Evolutionary conservation across 2,888 invertebrate genomes (phyloP), one percentile per base, ranked within the genome.

Genomic region (Oscheius myriophilus): DNA sequence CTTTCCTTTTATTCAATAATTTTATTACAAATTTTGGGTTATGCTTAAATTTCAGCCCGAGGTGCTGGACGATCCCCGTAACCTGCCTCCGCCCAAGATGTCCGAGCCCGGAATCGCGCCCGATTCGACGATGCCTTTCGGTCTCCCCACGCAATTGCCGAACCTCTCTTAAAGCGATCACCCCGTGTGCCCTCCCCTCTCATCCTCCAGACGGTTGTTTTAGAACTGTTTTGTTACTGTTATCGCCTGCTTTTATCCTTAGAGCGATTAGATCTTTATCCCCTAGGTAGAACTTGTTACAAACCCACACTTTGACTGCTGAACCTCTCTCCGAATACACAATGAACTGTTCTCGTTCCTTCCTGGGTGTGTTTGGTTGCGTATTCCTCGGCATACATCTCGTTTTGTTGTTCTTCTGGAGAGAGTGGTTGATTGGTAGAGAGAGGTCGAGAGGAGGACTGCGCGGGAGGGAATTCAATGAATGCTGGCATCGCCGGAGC

Each of bases 21-120:
- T n/a, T 33, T 6, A 33, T 33, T 33, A 6, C 33, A 3, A 33
- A 6, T 6, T 33, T 33, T 33, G 16, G n/a, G 16, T 11, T 45
- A 59, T 46, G 25, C 7, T 43, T 46, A 12, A 39, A 6, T 71
- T 77, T 52, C 57, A 77, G 73, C 78, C 78, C 52, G 78, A 79
- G 71, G 75, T 76, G 39, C 72, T 80, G 55, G 80, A 80, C 14
- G 80, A 80, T 67, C 80, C 80, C 14, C 69, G 77, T 45, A 76
- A 72, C 72, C 71, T 78, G 2, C 73, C 74, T 39, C 67, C 67
- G 14, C 33, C 67, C 26, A 64, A 64, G 26, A 18, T 54, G 21
- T 59, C 75, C 23, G 71, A 75, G 46, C 78, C 78, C 18, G 78
- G 75, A 63, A 64, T 75, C 43, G 21, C 62, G 3, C 49, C 45